Conservation (phyloP, 2,113 vertebrate genomes). For the Chloroceryle aenea region DNA sequence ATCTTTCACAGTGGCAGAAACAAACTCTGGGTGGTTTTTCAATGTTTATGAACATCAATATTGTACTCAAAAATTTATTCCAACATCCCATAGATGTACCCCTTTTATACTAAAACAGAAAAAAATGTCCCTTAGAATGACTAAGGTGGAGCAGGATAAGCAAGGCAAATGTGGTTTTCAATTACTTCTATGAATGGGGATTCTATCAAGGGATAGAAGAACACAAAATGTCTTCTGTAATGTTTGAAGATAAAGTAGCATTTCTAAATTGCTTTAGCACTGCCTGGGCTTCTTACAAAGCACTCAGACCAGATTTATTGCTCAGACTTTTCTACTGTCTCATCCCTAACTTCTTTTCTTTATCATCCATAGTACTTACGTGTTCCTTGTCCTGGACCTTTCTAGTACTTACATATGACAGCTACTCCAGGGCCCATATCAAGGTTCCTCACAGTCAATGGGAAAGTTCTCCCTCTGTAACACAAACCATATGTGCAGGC, state of each 20-base stretch:
- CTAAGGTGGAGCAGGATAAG: not conserved
- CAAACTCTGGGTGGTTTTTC: constrained; percentile 11
- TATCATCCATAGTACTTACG: not conserved
- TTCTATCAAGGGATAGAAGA: not conserved
- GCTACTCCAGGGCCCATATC: not conserved
- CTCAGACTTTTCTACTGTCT: not conserved
- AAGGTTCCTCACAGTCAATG: not conserved
- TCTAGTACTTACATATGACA: not conserved
- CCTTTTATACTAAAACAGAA: not conserved
- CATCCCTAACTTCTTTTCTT: not conserved
- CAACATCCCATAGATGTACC: not conserved
- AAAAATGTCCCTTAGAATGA: not conserved
- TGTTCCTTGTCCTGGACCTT: not conserved
- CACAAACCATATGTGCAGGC: not conserved
- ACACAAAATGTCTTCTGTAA: not conserved
- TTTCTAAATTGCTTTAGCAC: not conserved
- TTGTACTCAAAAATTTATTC: constrained; percentile 7
- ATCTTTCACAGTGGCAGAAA: constrained; percentile 52
- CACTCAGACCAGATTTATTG: not conserved
- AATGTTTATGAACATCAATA: constrained; percentile 9
- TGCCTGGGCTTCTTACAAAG: not conserved
- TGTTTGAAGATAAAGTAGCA: not conserved
- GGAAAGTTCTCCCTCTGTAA: not conserved
- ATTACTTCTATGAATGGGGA: constrained; percentile 13
- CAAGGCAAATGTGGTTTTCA: not conserved